Conservation (phyloP, 2,113 vertebrate species). For the Coracopsis vasa region DNA sequence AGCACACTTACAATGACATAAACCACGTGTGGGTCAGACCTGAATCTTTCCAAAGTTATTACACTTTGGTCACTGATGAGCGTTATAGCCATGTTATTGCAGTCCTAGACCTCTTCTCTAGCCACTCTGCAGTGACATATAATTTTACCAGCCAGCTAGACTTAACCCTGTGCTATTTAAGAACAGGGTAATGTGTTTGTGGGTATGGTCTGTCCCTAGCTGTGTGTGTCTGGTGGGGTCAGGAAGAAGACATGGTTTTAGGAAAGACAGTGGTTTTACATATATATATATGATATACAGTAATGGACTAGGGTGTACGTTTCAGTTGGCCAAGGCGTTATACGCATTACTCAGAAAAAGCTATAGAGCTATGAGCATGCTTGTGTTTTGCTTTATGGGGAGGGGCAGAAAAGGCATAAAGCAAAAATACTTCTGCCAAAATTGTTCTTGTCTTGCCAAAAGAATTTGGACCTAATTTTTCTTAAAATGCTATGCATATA, state of each 20-base stretch:
- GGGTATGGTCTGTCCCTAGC: background rate
- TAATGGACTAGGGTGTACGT: background rate
- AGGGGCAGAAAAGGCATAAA: background rate
- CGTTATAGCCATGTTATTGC: background rate
- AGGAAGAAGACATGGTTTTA: background rate
- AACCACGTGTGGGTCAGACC: background rate
- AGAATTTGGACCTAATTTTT: background rate
- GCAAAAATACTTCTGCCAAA: background rate
- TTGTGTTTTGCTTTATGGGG: background rate
- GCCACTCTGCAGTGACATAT: too few species aligned
- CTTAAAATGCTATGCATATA: background rate
- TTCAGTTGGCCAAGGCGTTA: background rate
- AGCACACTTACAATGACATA: background rate
- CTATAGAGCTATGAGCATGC: background rate
- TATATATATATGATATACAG: background rate
- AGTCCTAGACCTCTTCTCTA: background rate
- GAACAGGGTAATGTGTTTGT: background rate
- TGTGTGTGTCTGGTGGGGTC: background rate
- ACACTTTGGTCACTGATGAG: rapidly evolving
- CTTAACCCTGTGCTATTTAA: background rate
- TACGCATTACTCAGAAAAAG: background rate
- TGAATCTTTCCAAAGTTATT: background rate
- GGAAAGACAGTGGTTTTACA: background rate
- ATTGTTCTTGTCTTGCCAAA: background rate
- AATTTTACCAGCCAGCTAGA: background rate